Evolutionary conservation across 2,113 vertebrate genomes (phyloP).

Genomic region (Prolemur simus): DNA sequence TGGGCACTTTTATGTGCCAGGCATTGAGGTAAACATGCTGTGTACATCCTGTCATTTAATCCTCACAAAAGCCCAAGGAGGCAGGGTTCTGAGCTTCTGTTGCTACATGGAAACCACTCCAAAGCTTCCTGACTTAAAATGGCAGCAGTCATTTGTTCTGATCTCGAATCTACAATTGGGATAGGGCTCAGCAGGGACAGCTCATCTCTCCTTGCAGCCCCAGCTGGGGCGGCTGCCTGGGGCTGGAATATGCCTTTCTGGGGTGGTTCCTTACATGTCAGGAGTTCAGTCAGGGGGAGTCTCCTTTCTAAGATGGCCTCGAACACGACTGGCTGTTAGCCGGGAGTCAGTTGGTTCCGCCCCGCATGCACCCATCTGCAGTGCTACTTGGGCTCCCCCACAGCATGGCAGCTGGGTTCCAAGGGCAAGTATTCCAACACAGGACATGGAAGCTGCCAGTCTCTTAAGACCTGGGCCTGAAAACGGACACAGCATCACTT

Average conservation of each 20-base stretch:
- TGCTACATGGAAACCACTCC: not conserved
- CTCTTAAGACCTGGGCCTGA: not conserved
- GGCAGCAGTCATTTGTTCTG: not conserved
- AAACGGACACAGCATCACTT: not conserved
- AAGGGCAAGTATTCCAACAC: not conserved
- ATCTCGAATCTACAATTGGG: not conserved
- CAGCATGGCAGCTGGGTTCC: not conserved
- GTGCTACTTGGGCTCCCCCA: not conserved
- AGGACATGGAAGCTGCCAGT: not conserved
- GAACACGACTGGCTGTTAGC: too few relatives aligned
- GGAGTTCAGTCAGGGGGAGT: not conserved
- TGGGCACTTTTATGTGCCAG: not conserved
- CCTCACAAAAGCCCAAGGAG: not conserved
- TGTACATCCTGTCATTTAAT: not conserved
- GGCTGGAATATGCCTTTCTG: not conserved
- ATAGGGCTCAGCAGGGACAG: not conserved
- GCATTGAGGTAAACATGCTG: not conserved
- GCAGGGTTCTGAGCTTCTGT: not conserved
- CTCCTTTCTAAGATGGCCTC: too few relatives aligned
- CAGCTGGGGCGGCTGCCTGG: not conserved
- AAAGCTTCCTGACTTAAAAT: not conserved
- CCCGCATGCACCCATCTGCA: accelerated
- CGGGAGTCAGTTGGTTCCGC: not conserved
- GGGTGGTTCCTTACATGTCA: not conserved
- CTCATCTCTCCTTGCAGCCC: not conserved